Evolutionary conservation across 2,113 vertebrate genomes (phyloP).

Genomic region (Globicephala melas): DNA sequence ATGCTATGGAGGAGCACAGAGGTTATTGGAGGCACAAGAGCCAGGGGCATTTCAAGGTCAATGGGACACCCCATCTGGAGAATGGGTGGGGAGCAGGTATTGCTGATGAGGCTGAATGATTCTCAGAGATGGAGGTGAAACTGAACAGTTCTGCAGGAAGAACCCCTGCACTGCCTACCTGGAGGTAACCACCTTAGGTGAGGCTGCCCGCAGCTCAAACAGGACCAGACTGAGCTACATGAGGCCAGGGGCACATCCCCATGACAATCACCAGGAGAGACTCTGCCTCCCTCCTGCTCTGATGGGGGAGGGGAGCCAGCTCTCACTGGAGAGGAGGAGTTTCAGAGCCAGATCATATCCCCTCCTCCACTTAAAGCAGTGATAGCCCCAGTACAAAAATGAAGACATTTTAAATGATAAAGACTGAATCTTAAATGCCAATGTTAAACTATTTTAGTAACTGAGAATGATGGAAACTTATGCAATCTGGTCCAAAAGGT

Average conservation of each 20-base stretch:
- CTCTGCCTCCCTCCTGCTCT: background rate
- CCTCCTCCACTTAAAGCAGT: background rate
- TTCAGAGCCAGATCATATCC: background rate
- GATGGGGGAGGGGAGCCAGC: fast-evolving
- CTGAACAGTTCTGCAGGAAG: background rate
- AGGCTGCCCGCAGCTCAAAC: fast-evolving
- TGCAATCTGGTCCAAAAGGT: background rate
- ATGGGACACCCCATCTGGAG: background rate
- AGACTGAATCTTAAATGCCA: background rate
- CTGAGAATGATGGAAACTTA: background rate
- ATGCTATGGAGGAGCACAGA: background rate
- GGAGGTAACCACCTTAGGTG: background rate
- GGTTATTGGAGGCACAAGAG: background rate
- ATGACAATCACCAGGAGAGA: background rate
- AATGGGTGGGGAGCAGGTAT: no score
- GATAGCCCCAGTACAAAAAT: background rate
- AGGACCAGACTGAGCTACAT: background rate
- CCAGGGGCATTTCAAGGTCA: background rate
- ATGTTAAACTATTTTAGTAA: background rate
- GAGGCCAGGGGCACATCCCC: background rate
- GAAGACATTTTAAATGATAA: background rate
- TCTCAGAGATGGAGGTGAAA: background rate
- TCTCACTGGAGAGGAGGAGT: background rate
- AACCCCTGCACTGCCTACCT: fast-evolving
- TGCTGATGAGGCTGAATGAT: background rate